phyloP scores from a whole-genome alignment of 2,888 invertebrate species.

The Pseudococcus longispinus region DNA sequence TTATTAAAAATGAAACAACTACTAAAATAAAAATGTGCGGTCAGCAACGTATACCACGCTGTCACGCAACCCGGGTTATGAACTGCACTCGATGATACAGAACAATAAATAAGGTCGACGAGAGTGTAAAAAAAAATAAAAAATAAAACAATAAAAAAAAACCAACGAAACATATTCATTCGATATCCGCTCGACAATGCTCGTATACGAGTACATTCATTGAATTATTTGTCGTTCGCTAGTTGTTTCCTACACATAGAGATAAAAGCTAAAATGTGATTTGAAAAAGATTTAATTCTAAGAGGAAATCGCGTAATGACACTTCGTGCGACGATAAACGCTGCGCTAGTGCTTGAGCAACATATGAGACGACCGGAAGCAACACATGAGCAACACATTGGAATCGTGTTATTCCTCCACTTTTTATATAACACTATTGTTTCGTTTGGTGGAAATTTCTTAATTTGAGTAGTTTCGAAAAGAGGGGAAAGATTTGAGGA shows the following conservation, averaged over 20 bases:
- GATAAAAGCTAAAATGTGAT: not conserved
- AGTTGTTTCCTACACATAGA: not conserved
- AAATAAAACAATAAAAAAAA: not conserved
- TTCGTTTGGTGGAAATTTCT: not conserved
- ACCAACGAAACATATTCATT: not conserved
- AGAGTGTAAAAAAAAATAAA: not conserved
- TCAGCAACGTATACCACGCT: not conserved
- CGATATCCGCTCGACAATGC: not conserved
- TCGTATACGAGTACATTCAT: not conserved
- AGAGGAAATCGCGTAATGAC: not conserved
- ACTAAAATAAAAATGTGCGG: constrained; percentile 16
- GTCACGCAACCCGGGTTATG: not conserved
- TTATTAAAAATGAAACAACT: constrained; percentile 28
- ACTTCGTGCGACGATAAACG: not conserved
- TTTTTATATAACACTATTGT: not conserved
- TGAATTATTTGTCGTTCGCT: not conserved
- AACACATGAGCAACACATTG: constrained; percentile 6
- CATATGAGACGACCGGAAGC: not conserved
- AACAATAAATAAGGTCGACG: not conserved
- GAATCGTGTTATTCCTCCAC: not conserved
- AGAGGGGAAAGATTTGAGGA: no score
- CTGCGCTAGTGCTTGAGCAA: not conserved
- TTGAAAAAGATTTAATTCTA: not conserved
- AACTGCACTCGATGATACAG: not conserved
- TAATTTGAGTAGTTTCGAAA: not conserved